Evolutionary conservation across 2,797 vertebrate genomes (phyloP).

Genomic region (Cyclura pinguis): DNA sequence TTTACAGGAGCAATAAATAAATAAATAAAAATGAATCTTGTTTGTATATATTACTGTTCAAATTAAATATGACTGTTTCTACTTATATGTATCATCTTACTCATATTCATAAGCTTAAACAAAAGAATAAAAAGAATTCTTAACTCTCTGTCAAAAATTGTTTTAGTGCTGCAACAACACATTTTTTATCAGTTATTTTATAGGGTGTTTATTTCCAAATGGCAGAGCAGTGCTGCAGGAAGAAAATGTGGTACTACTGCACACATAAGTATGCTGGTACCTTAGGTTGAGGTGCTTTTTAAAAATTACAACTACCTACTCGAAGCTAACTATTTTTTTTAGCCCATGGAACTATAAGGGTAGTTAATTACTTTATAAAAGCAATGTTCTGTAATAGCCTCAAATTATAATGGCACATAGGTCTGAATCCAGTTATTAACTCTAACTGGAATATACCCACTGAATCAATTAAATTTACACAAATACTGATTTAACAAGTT

Average conservation of each 20-base stretch:
- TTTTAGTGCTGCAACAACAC: not conserved
- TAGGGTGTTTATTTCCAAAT: not conserved
- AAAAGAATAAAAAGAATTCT: not conserved
- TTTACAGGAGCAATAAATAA: not conserved
- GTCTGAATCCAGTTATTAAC: too few species aligned
- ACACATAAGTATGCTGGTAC: not conserved
- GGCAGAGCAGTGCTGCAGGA: too few species aligned
- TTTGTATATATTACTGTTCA: not conserved
- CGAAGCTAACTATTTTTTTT: too few species aligned
- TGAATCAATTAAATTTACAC: too few species aligned
- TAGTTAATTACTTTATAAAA: too few species aligned
- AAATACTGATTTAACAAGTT: too few species aligned
- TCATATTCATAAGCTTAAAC: not conserved
- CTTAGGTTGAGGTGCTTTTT: not conserved
- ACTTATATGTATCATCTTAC: not conserved
- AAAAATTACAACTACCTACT: too few species aligned
- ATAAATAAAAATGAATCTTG: not conserved
- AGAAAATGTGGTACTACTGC: too few species aligned
- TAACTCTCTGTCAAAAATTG: not conserved
- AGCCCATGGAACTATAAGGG: too few species aligned
- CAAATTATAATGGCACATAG: too few species aligned
- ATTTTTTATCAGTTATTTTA: not conserved
- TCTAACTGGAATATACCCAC: too few species aligned
- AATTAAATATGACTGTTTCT: not conserved
- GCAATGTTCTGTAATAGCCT: too few species aligned